Percentiles rank a stretch among this genome's conserved stretches.
phyloP scores from a whole-genome alignment of 2,113 vertebrate genomes.

The Dipodomys ordii region DNA sequence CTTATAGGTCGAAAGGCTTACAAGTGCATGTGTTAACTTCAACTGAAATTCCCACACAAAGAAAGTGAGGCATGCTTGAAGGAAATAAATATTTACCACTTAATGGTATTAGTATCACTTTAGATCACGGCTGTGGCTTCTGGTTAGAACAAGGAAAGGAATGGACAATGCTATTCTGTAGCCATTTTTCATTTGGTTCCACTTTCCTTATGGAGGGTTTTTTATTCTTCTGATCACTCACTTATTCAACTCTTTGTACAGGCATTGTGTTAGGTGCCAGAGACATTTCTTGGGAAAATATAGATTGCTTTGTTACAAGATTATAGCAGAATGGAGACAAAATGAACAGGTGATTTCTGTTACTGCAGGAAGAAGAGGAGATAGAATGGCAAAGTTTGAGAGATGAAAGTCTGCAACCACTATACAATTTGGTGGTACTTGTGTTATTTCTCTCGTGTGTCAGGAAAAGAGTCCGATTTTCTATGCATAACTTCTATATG shows the following conservation, averaged over 20 bases:
- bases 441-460: no score
- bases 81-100: background rate
- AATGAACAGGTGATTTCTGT: background rate
- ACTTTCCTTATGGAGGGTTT: background rate
- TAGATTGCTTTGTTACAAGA: background rate
- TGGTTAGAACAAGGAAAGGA: background rate
- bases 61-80: background rate
- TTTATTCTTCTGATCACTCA: background rate
- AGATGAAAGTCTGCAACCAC: background rate
- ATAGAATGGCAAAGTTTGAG: background rate
- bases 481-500: no score
- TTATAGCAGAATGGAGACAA: background rate
- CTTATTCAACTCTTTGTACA: background rate
- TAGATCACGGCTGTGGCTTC: background rate
- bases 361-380: background rate
- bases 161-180: background rate
- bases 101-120: background rate
- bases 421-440: no score
- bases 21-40: background rate
- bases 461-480: no score
- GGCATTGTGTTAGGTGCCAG: background rate
- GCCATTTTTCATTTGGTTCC: background rate
- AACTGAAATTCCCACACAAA: background rate
- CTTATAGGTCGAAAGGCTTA: background rate
- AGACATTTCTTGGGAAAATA: background rate